Evolutionary conservation across 2,888 invertebrate genomes (phyloP), one percentile per base, ranked within the genome.

Genomic region (Petrophora chlorosata): DNA sequence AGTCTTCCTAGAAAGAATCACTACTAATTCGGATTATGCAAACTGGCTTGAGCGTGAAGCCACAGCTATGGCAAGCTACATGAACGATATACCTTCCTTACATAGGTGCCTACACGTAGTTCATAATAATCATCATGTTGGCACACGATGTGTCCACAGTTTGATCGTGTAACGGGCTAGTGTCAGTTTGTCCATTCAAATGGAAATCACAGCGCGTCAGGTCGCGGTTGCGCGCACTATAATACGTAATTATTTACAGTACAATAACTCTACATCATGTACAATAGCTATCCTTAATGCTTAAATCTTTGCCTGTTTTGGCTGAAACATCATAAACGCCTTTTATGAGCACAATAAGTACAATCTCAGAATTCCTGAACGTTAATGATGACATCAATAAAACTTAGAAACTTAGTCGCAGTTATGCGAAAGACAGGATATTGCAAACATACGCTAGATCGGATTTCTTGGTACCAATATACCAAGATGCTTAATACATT

Each of bases 121-220:
- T 45, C 15, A 42, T 51, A 45, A 42, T 49, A 39, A 51, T 40
- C 23, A 47, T 38, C 29, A 34, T 46, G 52, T 52, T 48, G 46
- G 47, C 44, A 52, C 49, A 53, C 23, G 44, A 53, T 53, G 33
- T 44, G 45, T 30, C 33, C 52, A 47, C 39, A 42, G 22, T 49
- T 55, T 69, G 73, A 73, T 72, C 73, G 63, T 64, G 61, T 83
- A 85, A 83, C 82, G 83, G 85, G 56, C 56, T 55, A 42, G 61
- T 73, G 78, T 76, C 77, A 75, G 60, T 53, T 60, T 72, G 79
- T 76, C 79, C 60, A 62, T 75, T 76, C 67, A 64, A 69, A 78
- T 81, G 67, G 79, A 70, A 73, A 76, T 77, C 70, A 74, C 60
- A 61, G 56, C 64, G 65, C 65, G 66, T 62, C 70, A 65, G 66